These are phyloP conservation scores for Pipistrellus kuhlii DNA, from an alignment of 2,797 vertebrate species.

Conservation along the genomic window DNA sequence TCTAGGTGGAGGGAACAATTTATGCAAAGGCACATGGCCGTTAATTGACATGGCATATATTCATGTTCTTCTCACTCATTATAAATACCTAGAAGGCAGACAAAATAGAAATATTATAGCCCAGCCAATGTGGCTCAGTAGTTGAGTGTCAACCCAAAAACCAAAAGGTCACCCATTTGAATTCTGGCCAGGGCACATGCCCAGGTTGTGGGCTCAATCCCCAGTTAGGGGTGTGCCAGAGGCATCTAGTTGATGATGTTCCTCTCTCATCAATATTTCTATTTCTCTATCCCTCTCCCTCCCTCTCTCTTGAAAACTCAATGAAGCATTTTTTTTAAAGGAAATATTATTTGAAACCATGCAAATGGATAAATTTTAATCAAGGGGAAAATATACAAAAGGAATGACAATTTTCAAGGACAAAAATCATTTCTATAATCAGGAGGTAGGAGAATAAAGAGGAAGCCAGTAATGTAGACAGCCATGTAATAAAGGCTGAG, in stretches of 20 bases:
- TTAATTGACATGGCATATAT: background rate
- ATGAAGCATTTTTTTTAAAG: background rate
- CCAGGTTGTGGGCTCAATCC: too few species aligned
- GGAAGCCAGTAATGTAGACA: background rate
- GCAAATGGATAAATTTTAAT: constrained; percentile 36
- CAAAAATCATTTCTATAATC: constrained; percentile 34
- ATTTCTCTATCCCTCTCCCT: too few species aligned
- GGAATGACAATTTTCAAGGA: background rate
- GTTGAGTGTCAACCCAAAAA: too few species aligned
- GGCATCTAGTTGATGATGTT: too few species aligned
- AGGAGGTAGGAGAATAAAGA: background rate
- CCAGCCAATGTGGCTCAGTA: too few species aligned
- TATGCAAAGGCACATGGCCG: background rate
- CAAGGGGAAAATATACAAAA: constrained; percentile 18
- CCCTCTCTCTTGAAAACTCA: too few species aligned
- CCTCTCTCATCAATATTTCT: too few species aligned
- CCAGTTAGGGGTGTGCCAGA: too few species aligned
- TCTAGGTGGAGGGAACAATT: background rate
- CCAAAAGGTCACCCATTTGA: too few species aligned
- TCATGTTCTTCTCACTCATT: background rate
- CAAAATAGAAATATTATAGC: constrained; percentile 41
- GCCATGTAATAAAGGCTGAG: background rate
- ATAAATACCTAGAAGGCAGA: background rate
- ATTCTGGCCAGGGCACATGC: too few species aligned
- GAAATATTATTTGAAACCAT: constrained; percentile 50